phyloP scores from a whole-genome alignment of 2,113 vertebrate species.

The Indri indri region DNA sequence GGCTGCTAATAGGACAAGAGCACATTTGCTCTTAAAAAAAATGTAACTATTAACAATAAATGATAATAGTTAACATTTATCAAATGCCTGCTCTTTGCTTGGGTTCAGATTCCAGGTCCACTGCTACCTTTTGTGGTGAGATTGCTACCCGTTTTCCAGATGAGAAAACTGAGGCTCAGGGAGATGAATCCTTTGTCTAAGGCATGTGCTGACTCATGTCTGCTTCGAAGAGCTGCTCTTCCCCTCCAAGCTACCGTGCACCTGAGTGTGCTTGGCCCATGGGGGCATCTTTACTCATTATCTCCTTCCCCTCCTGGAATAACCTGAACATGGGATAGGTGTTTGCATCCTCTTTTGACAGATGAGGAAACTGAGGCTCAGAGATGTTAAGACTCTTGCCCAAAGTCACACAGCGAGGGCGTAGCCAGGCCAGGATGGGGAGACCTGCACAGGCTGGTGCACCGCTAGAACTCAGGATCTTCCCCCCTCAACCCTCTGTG shows the following conservation, averaged over 20 bases:
- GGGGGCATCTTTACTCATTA: background rate
- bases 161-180: background rate
- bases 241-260: background rate
- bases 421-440: background rate
- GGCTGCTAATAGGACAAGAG: background rate
- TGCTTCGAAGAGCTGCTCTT: background rate
- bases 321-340: background rate
- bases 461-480: background rate
- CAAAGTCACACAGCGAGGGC: background rate
- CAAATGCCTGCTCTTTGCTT: background rate
- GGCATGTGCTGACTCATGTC: background rate
- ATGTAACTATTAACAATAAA: background rate
- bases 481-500: background rate
- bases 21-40: background rate
- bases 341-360: background rate
- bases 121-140: too few species aligned
- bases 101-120: background rate
- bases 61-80: background rate
- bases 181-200: background rate
- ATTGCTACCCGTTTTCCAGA: background rate
- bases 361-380: background rate
- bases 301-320: background rate
- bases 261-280: background rate
- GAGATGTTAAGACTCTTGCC: background rate
- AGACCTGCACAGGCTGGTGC: background rate